Conservation (phyloP, 2,888 invertebrate genomes). For the Caradrina clavipalpis region DNA sequence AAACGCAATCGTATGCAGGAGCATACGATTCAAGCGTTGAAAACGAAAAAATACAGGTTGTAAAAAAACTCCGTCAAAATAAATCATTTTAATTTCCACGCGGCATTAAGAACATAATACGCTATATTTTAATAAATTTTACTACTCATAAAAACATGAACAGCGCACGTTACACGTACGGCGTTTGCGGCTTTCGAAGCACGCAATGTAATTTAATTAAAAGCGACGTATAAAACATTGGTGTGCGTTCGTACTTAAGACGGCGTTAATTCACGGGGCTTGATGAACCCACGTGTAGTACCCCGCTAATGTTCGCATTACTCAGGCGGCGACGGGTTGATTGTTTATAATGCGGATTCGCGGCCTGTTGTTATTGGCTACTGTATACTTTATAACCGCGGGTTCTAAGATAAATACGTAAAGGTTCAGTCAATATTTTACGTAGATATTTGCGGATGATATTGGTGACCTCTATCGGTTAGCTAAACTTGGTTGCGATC, state of each 20-base stretch:
- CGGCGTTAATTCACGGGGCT: conserved; percentile 77
- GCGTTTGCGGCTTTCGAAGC: conserved; percentile 77
- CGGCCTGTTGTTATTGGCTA: conserved; percentile 65
- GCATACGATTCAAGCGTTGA: conserved; percentile 20
- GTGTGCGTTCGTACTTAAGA: conserved; percentile 78
- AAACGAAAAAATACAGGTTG: conserved; percentile 31
- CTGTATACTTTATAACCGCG: conserved; percentile 51
- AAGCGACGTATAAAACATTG: conserved; percentile 82
- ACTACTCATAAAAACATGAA: conserved; percentile 67
- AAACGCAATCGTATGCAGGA: conserved; percentile 4
- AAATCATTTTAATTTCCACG: conserved; percentile 67
- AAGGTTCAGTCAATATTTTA: conserved; percentile 62
- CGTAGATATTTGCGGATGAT: conserved; percentile 52
- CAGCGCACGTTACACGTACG: conserved; percentile 64
- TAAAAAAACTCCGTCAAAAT: conserved; percentile 57
- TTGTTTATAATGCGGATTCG: conserved; percentile 70
- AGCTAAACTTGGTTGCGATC: conserved; percentile 44
- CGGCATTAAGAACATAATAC: conserved; percentile 64
- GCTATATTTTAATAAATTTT: conserved; percentile 67
- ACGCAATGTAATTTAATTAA: conserved; percentile 88
- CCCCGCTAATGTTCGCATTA: conserved; percentile 79
- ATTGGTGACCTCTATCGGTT: conserved; percentile 52
- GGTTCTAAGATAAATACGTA: conserved; percentile 60
- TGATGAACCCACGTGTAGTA: conserved; percentile 80
- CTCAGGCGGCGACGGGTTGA: conserved; percentile 73